phyloP scores from a whole-genome alignment of 2,797 vertebrate species.

The Enteromius trimaculatus region DNA sequence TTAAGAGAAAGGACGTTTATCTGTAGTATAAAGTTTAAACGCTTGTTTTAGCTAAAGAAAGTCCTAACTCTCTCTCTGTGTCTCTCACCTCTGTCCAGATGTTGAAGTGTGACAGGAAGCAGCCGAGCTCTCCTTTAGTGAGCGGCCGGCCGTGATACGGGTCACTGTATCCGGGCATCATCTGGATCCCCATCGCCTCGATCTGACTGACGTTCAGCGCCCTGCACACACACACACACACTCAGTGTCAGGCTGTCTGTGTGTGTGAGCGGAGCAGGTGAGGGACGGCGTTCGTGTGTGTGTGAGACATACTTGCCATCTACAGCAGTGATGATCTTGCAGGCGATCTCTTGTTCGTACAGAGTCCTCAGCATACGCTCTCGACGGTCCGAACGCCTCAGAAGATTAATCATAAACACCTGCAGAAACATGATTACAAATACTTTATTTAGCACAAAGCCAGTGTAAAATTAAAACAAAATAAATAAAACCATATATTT shows the following conservation, averaged over 20 bases:
- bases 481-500: too few relatives aligned
- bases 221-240: slow-evolving; percentile 66
- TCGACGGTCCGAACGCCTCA: slow-evolving; percentile 81
- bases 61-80: background rate
- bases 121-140: slow-evolving; percentile 87
- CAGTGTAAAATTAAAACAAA: too few relatives aligned
- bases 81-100: slow-evolving; percentile 83
- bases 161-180: slow-evolving; percentile 86
- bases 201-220: slow-evolving; percentile 84
- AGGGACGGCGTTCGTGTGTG: background rate
- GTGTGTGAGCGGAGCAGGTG: background rate
- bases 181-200: slow-evolving; percentile 82
- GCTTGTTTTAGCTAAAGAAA: too few relatives aligned
- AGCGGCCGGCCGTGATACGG: slow-evolving; percentile 84
- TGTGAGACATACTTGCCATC: slow-evolving; percentile 84
- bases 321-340: slow-evolving; percentile 84
- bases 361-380: slow-evolving; percentile 85
- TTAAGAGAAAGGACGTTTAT: too few relatives aligned
- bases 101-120: slow-evolving; percentile 88
- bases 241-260: background rate
- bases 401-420: slow-evolving; percentile 92
- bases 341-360: slow-evolving; percentile 80
- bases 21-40: too few relatives aligned
- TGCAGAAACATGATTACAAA: slow-evolving; percentile 51
- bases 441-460: too few relatives aligned